Conservation (phyloP, 2,888 invertebrate genomes). For the Balanococcus diminutus region DNA sequence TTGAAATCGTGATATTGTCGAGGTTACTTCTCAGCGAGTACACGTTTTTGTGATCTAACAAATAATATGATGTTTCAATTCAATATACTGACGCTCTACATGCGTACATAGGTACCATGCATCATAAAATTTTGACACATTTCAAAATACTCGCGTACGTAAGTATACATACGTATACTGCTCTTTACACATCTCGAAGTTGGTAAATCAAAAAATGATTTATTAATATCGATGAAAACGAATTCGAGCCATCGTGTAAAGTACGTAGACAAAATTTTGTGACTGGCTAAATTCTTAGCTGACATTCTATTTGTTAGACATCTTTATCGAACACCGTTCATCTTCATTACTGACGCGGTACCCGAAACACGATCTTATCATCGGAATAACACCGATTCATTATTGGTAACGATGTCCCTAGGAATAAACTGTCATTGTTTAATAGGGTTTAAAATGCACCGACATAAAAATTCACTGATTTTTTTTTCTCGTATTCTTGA, state of each 20-base stretch:
- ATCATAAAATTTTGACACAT: no score
- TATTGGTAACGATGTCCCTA: background rate
- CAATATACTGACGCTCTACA: no score
- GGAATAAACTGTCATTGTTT: background rate
- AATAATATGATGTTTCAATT: no score
- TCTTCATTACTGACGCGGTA: slow-evolving; percentile 27
- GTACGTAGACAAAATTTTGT: background rate
- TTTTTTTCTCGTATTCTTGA: background rate
- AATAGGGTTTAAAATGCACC: slow-evolving; percentile 16
- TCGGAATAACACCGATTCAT: slow-evolving; percentile 1
- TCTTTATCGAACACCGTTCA: slow-evolving; percentile 11
- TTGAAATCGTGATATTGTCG: no score
- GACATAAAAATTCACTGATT: slow-evolving; percentile 21
- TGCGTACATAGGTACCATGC: no score
- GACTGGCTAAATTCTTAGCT: slow-evolving; percentile 9
- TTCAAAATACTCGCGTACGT: no score
- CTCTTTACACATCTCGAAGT: background rate
- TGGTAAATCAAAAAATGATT: background rate
- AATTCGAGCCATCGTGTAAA: background rate
- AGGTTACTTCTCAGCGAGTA: no score
- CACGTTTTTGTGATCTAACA: no score
- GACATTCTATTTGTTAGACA: slow-evolving; percentile 25
- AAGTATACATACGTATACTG: no score
- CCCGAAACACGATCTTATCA: slow-evolving; percentile 11
- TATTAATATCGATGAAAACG: background rate